Percentiles rank a stretch among this genome's conserved stretches.
phyloP scores from a whole-genome alignment of 35 echinoderm and acorn worm genomes.

The Ophiothrix spiculata region DNA sequence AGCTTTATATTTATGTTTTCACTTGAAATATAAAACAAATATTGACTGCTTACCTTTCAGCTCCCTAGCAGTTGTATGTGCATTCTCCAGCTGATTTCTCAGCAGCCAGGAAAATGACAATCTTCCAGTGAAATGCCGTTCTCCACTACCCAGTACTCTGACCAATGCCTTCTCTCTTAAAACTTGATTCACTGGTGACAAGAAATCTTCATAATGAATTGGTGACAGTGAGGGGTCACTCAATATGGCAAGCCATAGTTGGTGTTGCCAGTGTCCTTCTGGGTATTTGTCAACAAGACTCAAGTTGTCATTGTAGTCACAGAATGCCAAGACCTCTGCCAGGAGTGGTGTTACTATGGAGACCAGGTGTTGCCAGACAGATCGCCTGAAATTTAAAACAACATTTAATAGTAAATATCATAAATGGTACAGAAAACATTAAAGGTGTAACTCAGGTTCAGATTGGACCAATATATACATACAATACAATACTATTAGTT shows the following conservation, averaged over 20 bases:
- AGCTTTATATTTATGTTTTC: too few species aligned
- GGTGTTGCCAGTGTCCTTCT: not conserved
- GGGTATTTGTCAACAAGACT: not conserved
- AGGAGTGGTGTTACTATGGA: not conserved
- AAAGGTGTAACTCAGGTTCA: too few species aligned
- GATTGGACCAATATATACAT: too few species aligned
- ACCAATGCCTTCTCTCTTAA: not conserved
- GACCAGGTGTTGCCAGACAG: not conserved
- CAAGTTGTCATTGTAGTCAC: not conserved
- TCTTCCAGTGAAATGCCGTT: not conserved
- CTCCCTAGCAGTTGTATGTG: not conserved
- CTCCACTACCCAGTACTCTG: not conserved
- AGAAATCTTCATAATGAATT: not conserved
- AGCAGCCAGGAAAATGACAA: not conserved
- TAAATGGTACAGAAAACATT: too few species aligned
- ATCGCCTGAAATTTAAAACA: not conserved
- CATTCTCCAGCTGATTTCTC: not conserved
- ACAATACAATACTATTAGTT: too few species aligned
- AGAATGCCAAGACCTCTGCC: not conserved
- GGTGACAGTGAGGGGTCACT: not conserved
- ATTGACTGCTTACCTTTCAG: not conserved
- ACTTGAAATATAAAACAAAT: too few species aligned
- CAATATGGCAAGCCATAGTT: not conserved
- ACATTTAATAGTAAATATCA: too few species aligned
- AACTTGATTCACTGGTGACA: not conserved